Conservation (phyloP, 92 coral and sea anemone species). For the Zoanthus sociatus region DNA sequence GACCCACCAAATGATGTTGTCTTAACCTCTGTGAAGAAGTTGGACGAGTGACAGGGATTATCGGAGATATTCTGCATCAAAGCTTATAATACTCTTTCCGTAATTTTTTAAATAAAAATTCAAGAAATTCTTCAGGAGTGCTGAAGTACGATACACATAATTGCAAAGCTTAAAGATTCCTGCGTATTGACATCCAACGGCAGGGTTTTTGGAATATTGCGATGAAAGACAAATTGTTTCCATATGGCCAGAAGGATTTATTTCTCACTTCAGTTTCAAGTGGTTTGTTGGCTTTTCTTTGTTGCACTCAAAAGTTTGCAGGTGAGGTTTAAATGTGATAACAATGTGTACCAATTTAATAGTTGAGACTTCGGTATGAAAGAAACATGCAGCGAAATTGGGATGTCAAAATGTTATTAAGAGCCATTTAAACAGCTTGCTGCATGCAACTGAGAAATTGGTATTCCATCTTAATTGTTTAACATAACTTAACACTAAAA, state of each 20-base stretch:
- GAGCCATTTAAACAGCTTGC: too few species aligned
- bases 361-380: neutral
- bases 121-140: neutral
- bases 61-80: neutral
- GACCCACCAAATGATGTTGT: neutral
- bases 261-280: conserved; percentile 2
- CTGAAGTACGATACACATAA: neutral
- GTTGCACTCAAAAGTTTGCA: neutral
- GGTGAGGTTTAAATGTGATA: neutral
- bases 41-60: conserved; percentile 5
- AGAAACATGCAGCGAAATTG: neutral
- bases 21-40: conserved; percentile 1
- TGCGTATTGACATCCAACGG: neutral
- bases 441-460: neutral
- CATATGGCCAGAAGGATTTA: neutral
- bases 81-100: neutral
- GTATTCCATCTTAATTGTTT: neutral
- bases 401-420: neutral
- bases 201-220: neutral
- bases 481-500: neutral
- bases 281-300: neutral
- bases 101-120: neutral
- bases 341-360: neutral
- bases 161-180: neutral
- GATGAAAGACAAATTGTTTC: neutral